A percentile compares a stretch with the other conserved stretches of the same genome.
Evolutionary conservation across 2,888 invertebrate genomes (phyloP).

Genomic region (Uloborus plumipes): DNA sequence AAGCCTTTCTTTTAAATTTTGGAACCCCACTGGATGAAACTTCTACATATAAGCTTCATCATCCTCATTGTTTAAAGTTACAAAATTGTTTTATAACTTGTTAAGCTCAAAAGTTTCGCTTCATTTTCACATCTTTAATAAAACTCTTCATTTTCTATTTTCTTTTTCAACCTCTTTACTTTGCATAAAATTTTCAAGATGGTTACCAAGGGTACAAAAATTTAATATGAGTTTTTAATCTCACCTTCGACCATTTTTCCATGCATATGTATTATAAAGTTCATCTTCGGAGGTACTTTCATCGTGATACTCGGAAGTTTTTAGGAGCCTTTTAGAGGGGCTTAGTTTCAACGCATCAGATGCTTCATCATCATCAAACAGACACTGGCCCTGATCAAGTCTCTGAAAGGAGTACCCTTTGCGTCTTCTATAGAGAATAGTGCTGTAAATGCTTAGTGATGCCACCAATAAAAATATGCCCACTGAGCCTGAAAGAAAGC

Average conservation of each 20-base stretch:
- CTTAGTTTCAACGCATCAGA: slow-evolving; percentile 16
- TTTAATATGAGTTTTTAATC: neutral
- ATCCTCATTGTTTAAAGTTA: no score
- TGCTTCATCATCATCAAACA: slow-evolving; percentile 65
- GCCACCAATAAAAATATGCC: slow-evolving; percentile 47
- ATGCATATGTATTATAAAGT: slow-evolving; percentile 66
- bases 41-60: no score
- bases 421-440: slow-evolving; percentile 33
- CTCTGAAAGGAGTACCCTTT: slow-evolving; percentile 60
- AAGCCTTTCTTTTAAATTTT: no score
- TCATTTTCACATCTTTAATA: no score
- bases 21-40: no score
- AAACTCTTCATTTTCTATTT: no score
- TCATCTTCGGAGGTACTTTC: slow-evolving; percentile 66
- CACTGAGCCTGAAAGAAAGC: slow-evolving; percentile 33
- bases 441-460: slow-evolving; percentile 56
- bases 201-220: neutral
- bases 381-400: slow-evolving; percentile 52
- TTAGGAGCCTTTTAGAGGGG: slow-evolving; percentile 23
- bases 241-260: slow-evolving; percentile 57
- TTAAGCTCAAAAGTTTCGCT: no score
- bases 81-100: no score
- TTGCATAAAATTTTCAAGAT: slow-evolving; percentile 1
- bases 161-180: neutral
- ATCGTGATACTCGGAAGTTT: slow-evolving; percentile 61